These are phyloP conservation scores for Dermatophagoides farinae DNA, from an alignment of 1,140 invertebrate species.

Conservation along the genomic window DNA sequence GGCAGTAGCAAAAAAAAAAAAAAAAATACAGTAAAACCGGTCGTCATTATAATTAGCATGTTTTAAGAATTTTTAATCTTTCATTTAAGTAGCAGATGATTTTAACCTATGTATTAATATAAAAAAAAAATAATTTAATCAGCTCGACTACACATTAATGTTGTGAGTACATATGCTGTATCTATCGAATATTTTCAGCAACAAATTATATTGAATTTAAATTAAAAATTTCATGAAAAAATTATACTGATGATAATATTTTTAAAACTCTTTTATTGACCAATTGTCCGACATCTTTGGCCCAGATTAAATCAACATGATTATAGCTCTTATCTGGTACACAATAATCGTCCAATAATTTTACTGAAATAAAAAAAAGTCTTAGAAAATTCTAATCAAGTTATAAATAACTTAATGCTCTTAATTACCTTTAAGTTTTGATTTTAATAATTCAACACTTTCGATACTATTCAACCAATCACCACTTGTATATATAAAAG, in stretches of 20 bases:
- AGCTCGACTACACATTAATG: too few species aligned
- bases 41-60: too few species aligned
- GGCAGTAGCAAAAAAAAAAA: too few species aligned
- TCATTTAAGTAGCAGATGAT: too few species aligned
- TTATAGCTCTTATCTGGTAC: conserved; percentile 1
- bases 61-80: too few species aligned
- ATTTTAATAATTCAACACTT: conserved; percentile 3
- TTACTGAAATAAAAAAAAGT: not conserved
- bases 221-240: not conserved
- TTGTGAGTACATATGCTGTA: not conserved
- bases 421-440: conserved; percentile 8
- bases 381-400: not conserved
- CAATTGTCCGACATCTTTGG: not conserved
- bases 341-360: not conserved
- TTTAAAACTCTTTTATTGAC: conserved; percentile 3
- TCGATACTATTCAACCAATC: conserved; percentile 4
- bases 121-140: too few species aligned
- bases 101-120: too few species aligned
- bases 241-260: not conserved
- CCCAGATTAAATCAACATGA: conserved; percentile 9
- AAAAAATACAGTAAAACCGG: too few species aligned
- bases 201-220: not conserved
- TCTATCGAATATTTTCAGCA: not conserved
- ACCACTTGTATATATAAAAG: not conserved
- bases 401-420: too few species aligned